phyloP scores from a whole-genome alignment of 2,888 invertebrate species.

The Lasius platythorax region DNA sequence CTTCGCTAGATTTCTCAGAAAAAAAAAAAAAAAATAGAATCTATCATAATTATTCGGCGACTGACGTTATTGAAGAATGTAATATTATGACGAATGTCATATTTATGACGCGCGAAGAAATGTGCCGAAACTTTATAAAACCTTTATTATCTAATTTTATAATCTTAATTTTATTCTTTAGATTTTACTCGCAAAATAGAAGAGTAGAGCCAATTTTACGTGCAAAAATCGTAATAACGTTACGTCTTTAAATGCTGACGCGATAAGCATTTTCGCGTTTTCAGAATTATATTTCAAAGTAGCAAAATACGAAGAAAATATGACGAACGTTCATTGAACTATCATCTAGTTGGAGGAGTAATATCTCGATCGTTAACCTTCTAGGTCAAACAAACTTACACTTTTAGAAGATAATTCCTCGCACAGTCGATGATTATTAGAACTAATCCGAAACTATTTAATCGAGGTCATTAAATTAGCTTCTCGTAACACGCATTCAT shows the following conservation, averaged over 20 bases:
- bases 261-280: neutral
- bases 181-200: neutral
- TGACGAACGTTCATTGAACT: slow-evolving; percentile 26
- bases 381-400: slow-evolving; percentile 22
- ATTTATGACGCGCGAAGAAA: neutral
- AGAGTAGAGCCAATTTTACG: neutral
- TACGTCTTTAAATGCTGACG: neutral
- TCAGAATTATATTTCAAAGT: neutral
- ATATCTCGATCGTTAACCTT: slow-evolving; percentile 35
- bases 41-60: neutral
- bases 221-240: neutral
- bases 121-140: neutral
- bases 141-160: neutral
- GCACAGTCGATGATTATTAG: neutral
- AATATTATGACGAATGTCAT: slow-evolving; percentile 1
- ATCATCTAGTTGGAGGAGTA: slow-evolving; percentile 22
- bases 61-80: neutral
- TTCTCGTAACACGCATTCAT: neutral
- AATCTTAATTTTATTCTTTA: neutral
- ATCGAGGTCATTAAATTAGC: neutral
- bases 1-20: neutral
- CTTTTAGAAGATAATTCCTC: slow-evolving; percentile 2
- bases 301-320: slow-evolving; percentile 20
- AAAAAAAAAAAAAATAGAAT: neutral
- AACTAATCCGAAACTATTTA: slow-evolving; percentile 17